Percentiles rank a stretch among this genome's conserved stretches.
Evolutionary conservation across 1,140 invertebrate genomes (phyloP).

Genomic region (Panagrolaimus sp.): DNA sequence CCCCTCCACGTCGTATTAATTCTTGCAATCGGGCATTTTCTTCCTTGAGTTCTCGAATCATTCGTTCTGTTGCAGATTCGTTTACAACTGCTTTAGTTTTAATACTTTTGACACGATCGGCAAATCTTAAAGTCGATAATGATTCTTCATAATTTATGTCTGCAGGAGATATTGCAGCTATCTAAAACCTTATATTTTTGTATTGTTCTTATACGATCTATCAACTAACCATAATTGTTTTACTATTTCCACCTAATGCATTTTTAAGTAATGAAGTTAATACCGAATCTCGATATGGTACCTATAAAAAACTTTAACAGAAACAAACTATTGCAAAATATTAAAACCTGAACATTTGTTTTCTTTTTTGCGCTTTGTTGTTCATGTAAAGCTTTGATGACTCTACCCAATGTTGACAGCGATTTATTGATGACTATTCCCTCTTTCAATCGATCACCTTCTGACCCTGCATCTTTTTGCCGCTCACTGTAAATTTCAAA

Average conservation of each 20-base stretch:
- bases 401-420: slow-evolving; percentile 67
- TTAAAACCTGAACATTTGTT: slow-evolving; percentile 51
- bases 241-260: slow-evolving; percentile 69
- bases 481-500: slow-evolving; percentile 63
- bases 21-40: slow-evolving; percentile 66
- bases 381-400: slow-evolving; percentile 65
- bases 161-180: slow-evolving; percentile 68
- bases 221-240: slow-evolving; percentile 66
- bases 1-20: slow-evolving; percentile 53
- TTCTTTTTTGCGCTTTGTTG: slow-evolving; percentile 41
- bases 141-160: slow-evolving; percentile 70
- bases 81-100: slow-evolving; percentile 66
- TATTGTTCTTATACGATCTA: neutral
- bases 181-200: slow-evolving; percentile 60
- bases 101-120: slow-evolving; percentile 67
- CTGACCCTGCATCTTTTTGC: slow-evolving; percentile 66
- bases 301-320: slow-evolving; percentile 38
- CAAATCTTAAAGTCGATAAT: slow-evolving; percentile 66
- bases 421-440: slow-evolving; percentile 69
- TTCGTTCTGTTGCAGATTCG: slow-evolving; percentile 65
- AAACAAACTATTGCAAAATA: neutral
- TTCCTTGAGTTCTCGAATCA: slow-evolving; percentile 66
- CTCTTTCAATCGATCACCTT: slow-evolving; percentile 68
- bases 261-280: slow-evolving; percentile 68
- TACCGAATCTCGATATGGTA: slow-evolving; percentile 68